These are phyloP conservation scores for Lophotriccus pileatus DNA, from an alignment of 2,797 vertebrate species.

Conservation along the genomic window DNA sequence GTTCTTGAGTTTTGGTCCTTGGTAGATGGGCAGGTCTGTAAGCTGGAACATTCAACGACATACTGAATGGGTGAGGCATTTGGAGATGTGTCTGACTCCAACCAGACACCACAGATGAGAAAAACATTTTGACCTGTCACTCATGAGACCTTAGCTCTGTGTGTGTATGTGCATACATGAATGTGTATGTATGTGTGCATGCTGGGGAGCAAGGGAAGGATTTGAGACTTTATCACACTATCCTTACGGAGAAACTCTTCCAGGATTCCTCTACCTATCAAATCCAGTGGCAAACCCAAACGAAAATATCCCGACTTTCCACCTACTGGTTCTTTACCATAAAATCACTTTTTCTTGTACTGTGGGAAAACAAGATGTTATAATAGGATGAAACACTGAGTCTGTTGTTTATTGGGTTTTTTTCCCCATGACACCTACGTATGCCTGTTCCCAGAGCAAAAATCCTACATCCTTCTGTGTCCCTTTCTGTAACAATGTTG, in stretches of 20 bases:
- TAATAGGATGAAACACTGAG: not conserved
- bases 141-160: not conserved
- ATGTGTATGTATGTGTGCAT: too few species aligned
- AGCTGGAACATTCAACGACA: not conserved
- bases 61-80: not conserved
- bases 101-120: not conserved
- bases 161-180: not conserved
- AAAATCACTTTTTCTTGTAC: not conserved
- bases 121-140: not conserved
- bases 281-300: not conserved
- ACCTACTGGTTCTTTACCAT: not conserved
- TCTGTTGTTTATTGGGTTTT: not conserved
- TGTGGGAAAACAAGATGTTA: not conserved
- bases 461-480: not conserved
- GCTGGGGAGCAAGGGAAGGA: not conserved
- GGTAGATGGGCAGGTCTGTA: not conserved
- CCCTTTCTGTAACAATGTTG: not conserved
- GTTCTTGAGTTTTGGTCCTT: not conserved
- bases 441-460: not conserved
- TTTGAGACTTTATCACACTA: not conserved
- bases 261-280: not conserved
- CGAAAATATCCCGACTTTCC: not conserved
- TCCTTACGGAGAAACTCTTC: not conserved
- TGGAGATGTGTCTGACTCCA: not conserved
- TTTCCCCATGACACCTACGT: not conserved